phyloP scores from a whole-genome alignment of 2,888 invertebrate species.

The Lymantria dispar region DNA sequence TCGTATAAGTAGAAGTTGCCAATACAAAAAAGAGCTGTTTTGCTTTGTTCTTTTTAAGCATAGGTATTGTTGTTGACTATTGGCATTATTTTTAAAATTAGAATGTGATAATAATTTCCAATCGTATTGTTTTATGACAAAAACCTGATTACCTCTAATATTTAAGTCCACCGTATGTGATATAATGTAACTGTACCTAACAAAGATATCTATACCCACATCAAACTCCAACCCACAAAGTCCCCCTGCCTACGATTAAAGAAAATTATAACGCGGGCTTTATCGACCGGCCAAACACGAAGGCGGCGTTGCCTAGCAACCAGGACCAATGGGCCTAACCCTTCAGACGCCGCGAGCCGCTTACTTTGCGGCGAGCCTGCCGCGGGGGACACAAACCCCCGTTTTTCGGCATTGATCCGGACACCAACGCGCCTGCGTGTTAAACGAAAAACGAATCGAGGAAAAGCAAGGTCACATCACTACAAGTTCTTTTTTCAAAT shows the following conservation, averaged over 20 bases:
- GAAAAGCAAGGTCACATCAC: slow-evolving; percentile 79
- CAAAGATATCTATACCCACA: slow-evolving; percentile 43
- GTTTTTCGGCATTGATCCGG: slow-evolving; percentile 80
- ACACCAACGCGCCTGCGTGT: slow-evolving; percentile 75
- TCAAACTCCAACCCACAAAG: slow-evolving; percentile 35
- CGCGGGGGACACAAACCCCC: slow-evolving; percentile 61
- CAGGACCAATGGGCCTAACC: slow-evolving; percentile 60
- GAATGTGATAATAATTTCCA: neutral
- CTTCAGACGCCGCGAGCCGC: slow-evolving; percentile 76
- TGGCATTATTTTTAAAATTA: neutral
- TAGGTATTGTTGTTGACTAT: no score
- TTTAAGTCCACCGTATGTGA: neutral
- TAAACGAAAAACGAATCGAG: slow-evolving; percentile 75
- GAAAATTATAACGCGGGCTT: slow-evolving; percentile 69
- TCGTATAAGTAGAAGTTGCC: no score
- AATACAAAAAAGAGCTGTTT: no score
- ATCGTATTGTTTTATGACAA: neutral
- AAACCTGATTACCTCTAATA: neutral
- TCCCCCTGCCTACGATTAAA: slow-evolving; percentile 59
- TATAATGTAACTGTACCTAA: slow-evolving; percentile 11
- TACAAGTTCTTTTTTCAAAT: slow-evolving; percentile 77
- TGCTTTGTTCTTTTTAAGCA: no score
- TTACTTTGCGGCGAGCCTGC: slow-evolving; percentile 69
- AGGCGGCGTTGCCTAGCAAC: slow-evolving; percentile 75
- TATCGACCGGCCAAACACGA: slow-evolving; percentile 65